phyloP scores from a whole-genome alignment of 2,888 invertebrate genomes.

The Eueremaeus valkanovi region DNA sequence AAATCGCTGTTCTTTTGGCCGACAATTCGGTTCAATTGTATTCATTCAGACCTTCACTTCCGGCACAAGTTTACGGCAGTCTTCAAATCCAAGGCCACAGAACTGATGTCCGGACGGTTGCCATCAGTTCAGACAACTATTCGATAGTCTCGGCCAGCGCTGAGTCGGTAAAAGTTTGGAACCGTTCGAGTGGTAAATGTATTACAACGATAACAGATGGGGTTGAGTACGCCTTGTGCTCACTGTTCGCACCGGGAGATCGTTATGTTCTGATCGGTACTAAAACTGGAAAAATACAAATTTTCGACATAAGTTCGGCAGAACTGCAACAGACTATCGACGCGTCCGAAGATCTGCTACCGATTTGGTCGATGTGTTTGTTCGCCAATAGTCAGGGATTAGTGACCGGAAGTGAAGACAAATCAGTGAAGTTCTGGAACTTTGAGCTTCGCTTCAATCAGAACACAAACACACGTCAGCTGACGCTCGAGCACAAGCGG shows the following conservation, averaged over 20 bases:
- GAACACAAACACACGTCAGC: constrained; percentile 52
- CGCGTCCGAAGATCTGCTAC: constrained; percentile 67
- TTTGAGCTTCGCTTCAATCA: constrained; percentile 70
- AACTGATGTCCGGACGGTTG: constrained; percentile 77
- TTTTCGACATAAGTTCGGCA: constrained; percentile 78
- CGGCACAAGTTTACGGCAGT: constrained; percentile 57
- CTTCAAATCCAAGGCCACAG: constrained; percentile 77
- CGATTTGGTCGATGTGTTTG: constrained; percentile 72
- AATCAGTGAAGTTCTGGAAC: constrained; percentile 87
- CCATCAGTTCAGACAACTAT: constrained; percentile 80
- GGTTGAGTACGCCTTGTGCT: constrained; percentile 66
- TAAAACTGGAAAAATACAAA: constrained; percentile 71
- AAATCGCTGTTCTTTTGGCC: constrained; percentile 56
- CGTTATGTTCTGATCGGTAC: constrained; percentile 81
- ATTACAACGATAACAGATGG: constrained; percentile 62
- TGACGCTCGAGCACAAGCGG: constrained; percentile 64
- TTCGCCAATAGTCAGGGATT: constrained; percentile 76
- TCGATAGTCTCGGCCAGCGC: constrained; percentile 74
- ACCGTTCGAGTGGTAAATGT: constrained; percentile 62
- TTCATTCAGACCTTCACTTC: constrained; percentile 54
- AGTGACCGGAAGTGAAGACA: constrained; percentile 80
- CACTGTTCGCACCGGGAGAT: constrained; percentile 82
- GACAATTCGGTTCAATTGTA: constrained; percentile 74
- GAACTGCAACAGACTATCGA: constrained; percentile 71
- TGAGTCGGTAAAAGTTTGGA: constrained; percentile 90